Conservation (phyloP, 2,113 vertebrate genomes). For the Theristicus caerulescens region DNA sequence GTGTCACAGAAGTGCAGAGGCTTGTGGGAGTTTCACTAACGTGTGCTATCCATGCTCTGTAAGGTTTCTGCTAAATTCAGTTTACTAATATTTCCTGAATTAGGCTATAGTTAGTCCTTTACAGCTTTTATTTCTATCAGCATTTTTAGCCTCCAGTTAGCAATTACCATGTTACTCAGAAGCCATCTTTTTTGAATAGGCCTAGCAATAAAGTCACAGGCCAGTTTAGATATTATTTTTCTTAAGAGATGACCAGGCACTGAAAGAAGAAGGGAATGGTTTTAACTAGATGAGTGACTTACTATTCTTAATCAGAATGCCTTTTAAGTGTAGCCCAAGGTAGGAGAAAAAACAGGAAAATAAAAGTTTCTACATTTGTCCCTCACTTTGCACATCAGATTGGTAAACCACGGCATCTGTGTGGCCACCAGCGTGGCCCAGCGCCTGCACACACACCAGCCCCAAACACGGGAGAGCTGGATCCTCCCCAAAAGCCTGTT, state of each 20-base stretch:
- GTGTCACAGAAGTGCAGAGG: not conserved
- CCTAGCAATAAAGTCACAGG: not conserved
- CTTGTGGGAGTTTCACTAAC: not conserved
- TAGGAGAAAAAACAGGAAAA: not conserved
- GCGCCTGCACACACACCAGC: not conserved
- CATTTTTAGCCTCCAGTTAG: not conserved
- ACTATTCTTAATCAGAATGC: not conserved
- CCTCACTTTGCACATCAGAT: accelerated
- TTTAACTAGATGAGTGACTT: not conserved
- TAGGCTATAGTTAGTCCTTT: not conserved
- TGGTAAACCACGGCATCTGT: not conserved
- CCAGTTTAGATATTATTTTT: not conserved
- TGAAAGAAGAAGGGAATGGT: not conserved
- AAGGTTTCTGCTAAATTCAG: not conserved
- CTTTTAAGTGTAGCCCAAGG: not conserved
- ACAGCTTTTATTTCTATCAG: not conserved
- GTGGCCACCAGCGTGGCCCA: not conserved
- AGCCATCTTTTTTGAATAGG: not conserved
- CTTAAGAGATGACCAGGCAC: not conserved
- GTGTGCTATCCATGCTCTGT: not conserved
- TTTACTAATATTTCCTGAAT: not conserved
- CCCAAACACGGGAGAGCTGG: not conserved
- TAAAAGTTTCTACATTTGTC: not conserved
- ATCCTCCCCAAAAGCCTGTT: not conserved
- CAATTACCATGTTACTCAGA: not conserved